Percentiles rank a stretch among this genome's conserved stretches.
phyloP scores from a whole-genome alignment of 1,140 invertebrate species.

The Drosophila baimaii region DNA sequence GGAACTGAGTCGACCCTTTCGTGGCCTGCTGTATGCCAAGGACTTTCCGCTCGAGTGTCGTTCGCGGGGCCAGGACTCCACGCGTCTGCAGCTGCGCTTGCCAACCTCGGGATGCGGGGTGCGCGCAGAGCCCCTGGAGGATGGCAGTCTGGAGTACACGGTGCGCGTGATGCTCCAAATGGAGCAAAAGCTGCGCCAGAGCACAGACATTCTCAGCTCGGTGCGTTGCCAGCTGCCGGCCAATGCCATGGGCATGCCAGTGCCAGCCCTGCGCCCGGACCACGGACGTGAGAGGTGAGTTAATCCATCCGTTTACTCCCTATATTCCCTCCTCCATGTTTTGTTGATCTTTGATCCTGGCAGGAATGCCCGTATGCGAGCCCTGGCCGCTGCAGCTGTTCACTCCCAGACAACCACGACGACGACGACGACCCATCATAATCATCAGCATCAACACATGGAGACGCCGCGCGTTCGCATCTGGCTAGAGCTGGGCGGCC shows the following conservation, averaged over 20 bases:
- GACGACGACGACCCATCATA: conserved; percentile 6
- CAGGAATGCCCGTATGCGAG: conserved; percentile 83
- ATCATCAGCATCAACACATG: conserved; percentile 34
- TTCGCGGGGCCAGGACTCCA: conserved; percentile 84
- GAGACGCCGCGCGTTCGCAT: conserved; percentile 85
- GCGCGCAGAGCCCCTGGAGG: conserved; percentile 84
- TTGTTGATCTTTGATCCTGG: neutral
- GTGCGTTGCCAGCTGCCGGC: conserved; percentile 85
- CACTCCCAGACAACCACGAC: conserved; percentile 4
- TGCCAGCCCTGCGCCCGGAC: conserved; percentile 33
- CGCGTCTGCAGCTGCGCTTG: conserved; percentile 85
- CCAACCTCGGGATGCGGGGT: conserved; percentile 90
- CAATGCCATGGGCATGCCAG: conserved; percentile 75
- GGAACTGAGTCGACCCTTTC: conserved; percentile 87
- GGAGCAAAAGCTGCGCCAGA: conserved; percentile 89
- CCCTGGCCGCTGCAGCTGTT: conserved; percentile 46
- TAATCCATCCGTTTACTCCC: too few relatives aligned
- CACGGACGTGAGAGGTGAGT: conserved; percentile 58
- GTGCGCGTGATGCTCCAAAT: conserved; percentile 89
- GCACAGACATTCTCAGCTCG: conserved; percentile 87
- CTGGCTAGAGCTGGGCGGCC: conserved; percentile 88
- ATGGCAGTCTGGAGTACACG: conserved; percentile 86
- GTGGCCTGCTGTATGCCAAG: conserved; percentile 88
- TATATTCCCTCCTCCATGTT: too few relatives aligned
- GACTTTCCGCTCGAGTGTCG: conserved; percentile 89